Conservation (phyloP, 2,113 vertebrate species). For the Alouatta palliata region DNA sequence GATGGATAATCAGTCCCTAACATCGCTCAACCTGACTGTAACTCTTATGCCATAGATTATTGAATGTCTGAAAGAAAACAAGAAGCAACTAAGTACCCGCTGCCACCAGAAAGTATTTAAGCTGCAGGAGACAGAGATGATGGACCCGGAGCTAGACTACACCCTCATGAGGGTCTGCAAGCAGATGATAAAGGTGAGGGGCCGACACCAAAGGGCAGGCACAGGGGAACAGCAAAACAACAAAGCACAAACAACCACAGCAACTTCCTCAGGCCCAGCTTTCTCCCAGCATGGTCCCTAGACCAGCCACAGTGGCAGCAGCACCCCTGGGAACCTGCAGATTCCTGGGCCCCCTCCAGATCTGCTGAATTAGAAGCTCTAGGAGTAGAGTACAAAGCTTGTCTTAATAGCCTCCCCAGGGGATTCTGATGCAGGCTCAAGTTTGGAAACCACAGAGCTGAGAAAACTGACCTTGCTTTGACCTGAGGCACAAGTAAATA, state of each 20-base stretch:
- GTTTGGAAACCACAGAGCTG: not conserved
- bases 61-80: conserved; percentile 97
- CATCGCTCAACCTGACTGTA: not conserved
- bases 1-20: not conserved
- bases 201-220: not conserved
- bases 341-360: not conserved
- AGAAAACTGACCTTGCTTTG: not conserved
- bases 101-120: conserved; percentile 97
- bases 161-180: conserved; percentile 98
- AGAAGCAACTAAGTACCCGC: conserved; percentile 88
- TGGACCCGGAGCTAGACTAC: conserved; percentile 96
- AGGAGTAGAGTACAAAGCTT: not conserved
- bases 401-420: not conserved
- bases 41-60: conserved; percentile 88
- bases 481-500: not conserved
- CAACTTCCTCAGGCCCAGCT: not conserved
- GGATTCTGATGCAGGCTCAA: not conserved
- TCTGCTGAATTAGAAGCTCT: not conserved
- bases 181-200: conserved; percentile 95
- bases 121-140: conserved; percentile 97
- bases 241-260: not conserved
- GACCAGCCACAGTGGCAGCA: not conserved
- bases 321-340: not conserved
- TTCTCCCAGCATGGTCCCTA: not conserved
- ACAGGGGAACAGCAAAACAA: too few species aligned